Conservation (phyloP, 1,140 invertebrate genomes). For the Pseudomyrmex sp. region DNA sequence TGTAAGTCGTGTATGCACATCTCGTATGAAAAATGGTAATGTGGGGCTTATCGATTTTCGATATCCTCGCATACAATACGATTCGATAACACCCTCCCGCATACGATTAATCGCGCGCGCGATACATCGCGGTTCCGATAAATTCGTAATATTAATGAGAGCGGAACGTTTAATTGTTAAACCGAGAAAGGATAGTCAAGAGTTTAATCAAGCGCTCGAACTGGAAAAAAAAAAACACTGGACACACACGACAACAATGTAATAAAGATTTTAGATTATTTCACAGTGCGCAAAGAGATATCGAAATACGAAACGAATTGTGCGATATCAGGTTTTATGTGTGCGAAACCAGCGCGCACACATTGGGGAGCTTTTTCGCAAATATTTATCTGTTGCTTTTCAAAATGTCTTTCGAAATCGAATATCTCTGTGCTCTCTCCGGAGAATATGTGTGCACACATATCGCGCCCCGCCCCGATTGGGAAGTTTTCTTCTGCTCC, state of each 20-base stretch:
- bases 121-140: constrained; percentile 14
- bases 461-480: no score
- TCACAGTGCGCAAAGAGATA: no score
- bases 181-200: background rate
- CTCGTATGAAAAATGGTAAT: constrained; percentile 36
- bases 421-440: no score
- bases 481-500: no score
- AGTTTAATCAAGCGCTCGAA: constrained; percentile 12
- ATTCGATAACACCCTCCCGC: background rate
- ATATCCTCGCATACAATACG: constrained; percentile 23
- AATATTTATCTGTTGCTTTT: no score
- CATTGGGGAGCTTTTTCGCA: background rate
- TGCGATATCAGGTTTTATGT: no score
- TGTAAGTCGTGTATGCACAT: background rate
- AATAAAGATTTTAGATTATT: no score
- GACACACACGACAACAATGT: no score
- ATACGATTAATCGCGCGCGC: constrained; percentile 14
- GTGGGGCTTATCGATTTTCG: constrained; percentile 30
- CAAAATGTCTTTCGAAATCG: no score
- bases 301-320: no score
- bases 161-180: constrained; percentile 15
- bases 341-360: background rate
- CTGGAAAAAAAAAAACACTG: background rate
- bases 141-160: constrained; percentile 20
- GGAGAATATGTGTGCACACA: no score